Evolutionary conservation across 2,888 invertebrate genomes (phyloP), one percentile per base, ranked within the genome.

Genomic region (Chrysomela aeneicollis): DNA sequence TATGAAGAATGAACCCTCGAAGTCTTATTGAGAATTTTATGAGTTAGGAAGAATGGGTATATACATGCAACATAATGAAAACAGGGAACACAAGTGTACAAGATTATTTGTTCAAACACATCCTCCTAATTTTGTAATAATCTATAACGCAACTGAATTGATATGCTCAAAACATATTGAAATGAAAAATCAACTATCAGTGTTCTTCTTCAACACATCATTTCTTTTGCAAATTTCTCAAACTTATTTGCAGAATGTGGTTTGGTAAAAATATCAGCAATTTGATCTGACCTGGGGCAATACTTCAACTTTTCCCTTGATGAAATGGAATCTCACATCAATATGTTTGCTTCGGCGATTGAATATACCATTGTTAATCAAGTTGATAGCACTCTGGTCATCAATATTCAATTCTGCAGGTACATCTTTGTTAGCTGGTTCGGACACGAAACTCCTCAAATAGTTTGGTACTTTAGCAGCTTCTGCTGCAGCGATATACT

Each of bases 261-360:
- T 46, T 70, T 68, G 6, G 66, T 70, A 19, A 66, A 66, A n/a
- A 68, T 59, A 52, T 70, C 70, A 4, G 68, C 68, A 22, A 51
- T 61, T 54, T 63, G 67, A 15, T 52, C 10, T 49, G 63, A 61
- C 12, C 66, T 60, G 49, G 65, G 59, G 32, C 62, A 63, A 32
- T 71, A 66, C 37, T 62, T 58, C n/a, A 12, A 67, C 52, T 42
- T 71, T 69, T 60, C 63, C 66, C 9, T 52, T 59, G 17, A 69
- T 69, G 46, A 59, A 71, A 47, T 63, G 58, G 55, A 42, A 71
- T 59, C 65, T 53, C 1, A 68, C 70, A 19, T 71, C 71, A 26
- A 71, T 71, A 51, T 71, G 71, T 32, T 71, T 71, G 35, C 64
- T 68, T 50, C 62, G 46, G 32, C 59, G 46, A 30, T 70, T 61